Evolutionary conservation across 2,113 vertebrate genomes (phyloP).

Genomic region (Sclerurus mexicanus): DNA sequence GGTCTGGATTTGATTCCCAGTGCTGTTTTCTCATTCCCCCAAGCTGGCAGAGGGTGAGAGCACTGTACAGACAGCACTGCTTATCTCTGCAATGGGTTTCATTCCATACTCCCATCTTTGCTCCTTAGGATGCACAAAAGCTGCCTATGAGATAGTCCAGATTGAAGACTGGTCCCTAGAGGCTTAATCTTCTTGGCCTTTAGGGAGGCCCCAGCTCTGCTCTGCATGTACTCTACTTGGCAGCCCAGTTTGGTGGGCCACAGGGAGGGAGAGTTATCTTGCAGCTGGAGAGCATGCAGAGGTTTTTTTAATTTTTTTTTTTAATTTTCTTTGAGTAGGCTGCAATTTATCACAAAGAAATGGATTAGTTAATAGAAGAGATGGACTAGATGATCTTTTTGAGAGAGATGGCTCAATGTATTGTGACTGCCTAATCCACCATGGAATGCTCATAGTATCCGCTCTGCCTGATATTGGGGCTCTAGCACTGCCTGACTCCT

Average conservation of each 20-base stretch:
- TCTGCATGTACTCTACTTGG: background rate
- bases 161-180: background rate
- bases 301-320: background rate
- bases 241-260: background rate
- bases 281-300: background rate
- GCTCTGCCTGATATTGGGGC: background rate
- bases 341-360: background rate
- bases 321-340: background rate
- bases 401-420: background rate
- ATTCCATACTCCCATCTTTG: background rate
- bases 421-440: background rate
- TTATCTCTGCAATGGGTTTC: background rate
- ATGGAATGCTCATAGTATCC: background rate
- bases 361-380: background rate
- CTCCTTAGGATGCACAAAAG: background rate
- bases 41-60: constrained; percentile 25
- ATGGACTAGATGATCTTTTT: background rate
- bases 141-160: background rate
- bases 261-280: background rate
- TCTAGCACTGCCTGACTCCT: background rate
- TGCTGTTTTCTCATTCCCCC: constrained; percentile 20
- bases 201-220: background rate
- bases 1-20: constrained; percentile 42
- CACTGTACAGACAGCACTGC: background rate
- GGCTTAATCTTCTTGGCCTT: background rate